phyloP scores from a whole-genome alignment of 2,888 invertebrate genomes.

The Tetragonula carbonaria region DNA sequence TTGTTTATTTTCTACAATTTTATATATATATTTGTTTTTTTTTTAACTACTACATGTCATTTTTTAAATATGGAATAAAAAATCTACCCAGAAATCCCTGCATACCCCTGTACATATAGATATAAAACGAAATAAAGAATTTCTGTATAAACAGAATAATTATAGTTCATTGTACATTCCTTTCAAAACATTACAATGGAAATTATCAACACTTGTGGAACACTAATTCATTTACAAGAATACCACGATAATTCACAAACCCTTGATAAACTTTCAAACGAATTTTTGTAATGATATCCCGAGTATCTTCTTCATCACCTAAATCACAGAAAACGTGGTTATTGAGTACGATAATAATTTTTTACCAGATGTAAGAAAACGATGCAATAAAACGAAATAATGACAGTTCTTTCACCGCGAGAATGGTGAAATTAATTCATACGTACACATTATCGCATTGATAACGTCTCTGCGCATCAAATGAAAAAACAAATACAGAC shows the following conservation, averaged over 20 bases:
- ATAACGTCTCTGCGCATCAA: not conserved
- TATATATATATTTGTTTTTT: too few species aligned
- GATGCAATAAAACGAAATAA: too few species aligned
- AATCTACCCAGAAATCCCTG: too few species aligned
- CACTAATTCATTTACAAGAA: not conserved
- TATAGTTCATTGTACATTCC: not conserved
- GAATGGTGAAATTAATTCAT: not conserved
- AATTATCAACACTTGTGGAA: not conserved
- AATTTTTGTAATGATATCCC: not conserved
- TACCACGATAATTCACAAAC: constrained; percentile 22
- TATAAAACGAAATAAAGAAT: too few species aligned
- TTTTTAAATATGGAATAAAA: too few species aligned
- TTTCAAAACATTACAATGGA: not conserved
- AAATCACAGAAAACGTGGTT: not conserved
- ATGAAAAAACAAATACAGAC: constrained; percentile 19
- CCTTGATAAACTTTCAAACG: constrained; percentile 32
- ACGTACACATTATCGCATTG: constrained; percentile 35
- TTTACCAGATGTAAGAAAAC: too few species aligned
- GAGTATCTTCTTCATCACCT: constrained; percentile 18
- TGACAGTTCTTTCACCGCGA: not conserved
- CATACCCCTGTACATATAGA: too few species aligned
- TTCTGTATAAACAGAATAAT: too few species aligned
- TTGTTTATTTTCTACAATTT: too few species aligned
- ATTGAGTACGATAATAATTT: not conserved
- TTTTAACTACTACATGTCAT: too few species aligned